Conservation (phyloP, 2,113 vertebrate species). For the Ellobius talpinus region DNA sequence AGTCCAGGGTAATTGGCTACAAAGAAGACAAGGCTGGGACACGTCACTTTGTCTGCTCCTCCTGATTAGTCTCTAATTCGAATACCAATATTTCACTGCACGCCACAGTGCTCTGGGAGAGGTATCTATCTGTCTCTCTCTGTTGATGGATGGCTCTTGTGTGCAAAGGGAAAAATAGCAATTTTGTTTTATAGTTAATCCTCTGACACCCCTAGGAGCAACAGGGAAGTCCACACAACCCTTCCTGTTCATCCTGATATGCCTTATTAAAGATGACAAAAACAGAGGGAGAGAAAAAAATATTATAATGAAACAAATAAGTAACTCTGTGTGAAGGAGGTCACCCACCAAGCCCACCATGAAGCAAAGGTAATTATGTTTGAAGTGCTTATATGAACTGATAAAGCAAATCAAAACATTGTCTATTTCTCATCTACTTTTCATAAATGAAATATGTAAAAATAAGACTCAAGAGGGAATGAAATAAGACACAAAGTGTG, state of each 20-base stretch:
- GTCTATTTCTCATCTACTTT: conserved; percentile 46
- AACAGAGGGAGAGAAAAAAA: background rate
- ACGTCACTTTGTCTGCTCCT: conserved; percentile 86
- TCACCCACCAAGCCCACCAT: conserved; percentile 55
- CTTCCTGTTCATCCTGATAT: conserved; percentile 78
- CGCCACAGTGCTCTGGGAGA: conserved; percentile 86
- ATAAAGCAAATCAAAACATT: conserved; percentile 63
- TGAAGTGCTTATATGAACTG: conserved; percentile 72
- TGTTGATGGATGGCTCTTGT: conserved; percentile 79
- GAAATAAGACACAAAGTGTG: fast-evolving
- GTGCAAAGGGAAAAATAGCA: conserved; percentile 81
- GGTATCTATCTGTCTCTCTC: conserved; percentile 70
- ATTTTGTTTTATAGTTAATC: conserved; percentile 82
- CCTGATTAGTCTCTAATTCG: conserved; percentile 93
- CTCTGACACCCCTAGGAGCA: conserved; percentile 70
- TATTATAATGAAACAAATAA: conserved; percentile 40
- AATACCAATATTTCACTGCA: conserved; percentile 91
- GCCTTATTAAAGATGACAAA: conserved; percentile 79
- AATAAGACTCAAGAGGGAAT: background rate
- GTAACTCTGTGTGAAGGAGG: conserved; percentile 38
- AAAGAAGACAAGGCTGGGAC: conserved; percentile 92
- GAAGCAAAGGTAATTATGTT: conserved; percentile 59
- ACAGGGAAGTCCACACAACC: conserved; percentile 67
- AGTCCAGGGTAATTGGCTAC: conserved; percentile 94
- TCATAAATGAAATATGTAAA: conserved; percentile 4